These are phyloP conservation scores for Electrona antarctica DNA, from an alignment of 2,113 vertebrate species.

Conservation along the genomic window DNA sequence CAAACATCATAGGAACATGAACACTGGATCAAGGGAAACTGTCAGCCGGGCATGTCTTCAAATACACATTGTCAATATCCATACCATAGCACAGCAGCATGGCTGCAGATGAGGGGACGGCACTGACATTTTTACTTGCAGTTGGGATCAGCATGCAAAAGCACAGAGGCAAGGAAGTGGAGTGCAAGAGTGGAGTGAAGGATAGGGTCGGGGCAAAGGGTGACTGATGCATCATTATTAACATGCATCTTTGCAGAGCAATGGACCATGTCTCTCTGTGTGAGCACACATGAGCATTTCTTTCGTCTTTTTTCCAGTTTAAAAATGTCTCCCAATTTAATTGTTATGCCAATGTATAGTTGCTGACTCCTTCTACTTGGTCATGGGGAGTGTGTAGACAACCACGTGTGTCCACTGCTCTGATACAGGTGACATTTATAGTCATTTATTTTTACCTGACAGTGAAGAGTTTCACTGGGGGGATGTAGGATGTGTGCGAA, in stretches of 20 bases:
- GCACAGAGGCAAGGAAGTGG: slow-evolving; percentile 40
- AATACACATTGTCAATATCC: slow-evolving; percentile 20
- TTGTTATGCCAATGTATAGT: too few species aligned
- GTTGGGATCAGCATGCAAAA: slow-evolving; percentile 34
- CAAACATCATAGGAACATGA: not conserved
- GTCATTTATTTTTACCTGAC: too few species aligned
- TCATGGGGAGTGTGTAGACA: too few species aligned
- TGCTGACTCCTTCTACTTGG: too few species aligned
- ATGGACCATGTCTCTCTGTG: not conserved
- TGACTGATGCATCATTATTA: not conserved
- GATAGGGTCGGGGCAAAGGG: slow-evolving; percentile 25
- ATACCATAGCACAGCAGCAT: slow-evolving; percentile 21
- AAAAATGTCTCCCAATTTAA: too few species aligned
- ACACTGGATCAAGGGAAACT: slow-evolving; percentile 9
- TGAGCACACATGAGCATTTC: slow-evolving; percentile 10
- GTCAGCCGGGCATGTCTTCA: slow-evolving; percentile 31
- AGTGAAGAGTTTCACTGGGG: too few species aligned
- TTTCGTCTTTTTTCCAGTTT: too few species aligned
- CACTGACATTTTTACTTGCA: slow-evolving; percentile 38
- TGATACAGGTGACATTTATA: too few species aligned
- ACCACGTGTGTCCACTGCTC: too few species aligned
- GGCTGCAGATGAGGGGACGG: slow-evolving; percentile 18
- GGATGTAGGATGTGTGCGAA: too few species aligned
- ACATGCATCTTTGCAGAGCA: slow-evolving; percentile 22
- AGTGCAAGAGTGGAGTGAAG: slow-evolving; percentile 24